Evolutionary conservation across 2,797 vertebrate species (phyloP).

Genomic region (Oreonectes daqikongensis): DNA sequence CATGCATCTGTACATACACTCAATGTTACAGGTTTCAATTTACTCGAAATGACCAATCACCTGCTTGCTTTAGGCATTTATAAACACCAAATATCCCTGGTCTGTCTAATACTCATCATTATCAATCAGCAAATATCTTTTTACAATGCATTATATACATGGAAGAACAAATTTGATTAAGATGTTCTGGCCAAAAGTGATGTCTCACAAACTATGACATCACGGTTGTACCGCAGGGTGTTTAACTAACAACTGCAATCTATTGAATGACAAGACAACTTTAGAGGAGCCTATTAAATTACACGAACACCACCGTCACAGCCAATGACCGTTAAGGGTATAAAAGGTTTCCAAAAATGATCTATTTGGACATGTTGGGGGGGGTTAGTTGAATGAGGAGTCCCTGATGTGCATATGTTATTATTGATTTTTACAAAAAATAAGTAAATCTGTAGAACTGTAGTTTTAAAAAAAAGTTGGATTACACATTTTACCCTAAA

Average conservation of each 20-base stretch:
- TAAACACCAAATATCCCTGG: constrained; percentile 25
- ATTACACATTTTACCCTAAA: constrained; percentile 38
- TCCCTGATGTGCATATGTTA: constrained; percentile 26
- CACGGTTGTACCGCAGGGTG: constrained; percentile 32
- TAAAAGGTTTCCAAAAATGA: constrained; percentile 73
- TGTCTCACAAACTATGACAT: not conserved
- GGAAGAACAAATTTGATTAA: constrained; percentile 76
- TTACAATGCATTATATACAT: constrained; percentile 81
- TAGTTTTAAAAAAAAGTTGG: constrained; percentile 26
- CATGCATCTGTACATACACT: constrained; percentile 34
- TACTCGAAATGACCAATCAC: constrained; percentile 23
- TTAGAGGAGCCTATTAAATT: constrained; percentile 41
- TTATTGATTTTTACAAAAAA: constrained; percentile 10
- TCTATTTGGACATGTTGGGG: not conserved
- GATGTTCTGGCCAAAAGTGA: constrained; percentile 41
- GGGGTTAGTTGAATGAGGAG: too few relatives aligned
- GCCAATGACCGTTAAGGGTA: constrained; percentile 73
- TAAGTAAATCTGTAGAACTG: constrained; percentile 12
- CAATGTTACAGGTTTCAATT: constrained; percentile 37
- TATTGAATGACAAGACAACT: constrained; percentile 21
- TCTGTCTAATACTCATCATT: constrained; percentile 60
- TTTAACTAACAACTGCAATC: constrained; percentile 20
- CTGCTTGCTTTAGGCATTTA: constrained; percentile 30
- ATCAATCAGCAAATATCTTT: constrained; percentile 61
- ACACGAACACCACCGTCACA: constrained; percentile 51